Conservation (phyloP, 2,888 invertebrate species). For the Philereme transversata region DNA sequence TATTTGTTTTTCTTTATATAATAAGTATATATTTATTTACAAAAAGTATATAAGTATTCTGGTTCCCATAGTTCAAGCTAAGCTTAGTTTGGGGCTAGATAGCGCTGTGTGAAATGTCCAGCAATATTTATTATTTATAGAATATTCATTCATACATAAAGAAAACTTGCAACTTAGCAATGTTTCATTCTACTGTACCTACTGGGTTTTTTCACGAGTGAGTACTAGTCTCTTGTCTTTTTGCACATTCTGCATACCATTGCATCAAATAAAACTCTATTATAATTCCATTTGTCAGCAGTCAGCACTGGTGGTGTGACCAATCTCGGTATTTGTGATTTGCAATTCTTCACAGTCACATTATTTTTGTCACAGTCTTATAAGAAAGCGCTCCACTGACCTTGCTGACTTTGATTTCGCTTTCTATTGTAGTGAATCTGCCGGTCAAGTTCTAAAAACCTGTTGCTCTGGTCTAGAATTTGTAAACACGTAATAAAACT, state of each 20-base stretch:
- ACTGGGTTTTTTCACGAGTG: too few species aligned
- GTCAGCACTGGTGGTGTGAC: conserved; percentile 13
- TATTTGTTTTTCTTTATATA: too few species aligned
- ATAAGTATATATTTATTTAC: too few species aligned
- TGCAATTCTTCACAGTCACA: conserved; percentile 49
- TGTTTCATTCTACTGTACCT: too few species aligned
- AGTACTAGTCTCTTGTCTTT: neutral
- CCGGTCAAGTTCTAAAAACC: conserved; percentile 6
- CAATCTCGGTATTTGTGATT: conserved; percentile 22
- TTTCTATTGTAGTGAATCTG: conserved; percentile 53
- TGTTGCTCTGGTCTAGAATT: conserved; percentile 7
- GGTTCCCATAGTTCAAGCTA: too few species aligned
- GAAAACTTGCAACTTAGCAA: too few species aligned
- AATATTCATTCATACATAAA: too few species aligned
- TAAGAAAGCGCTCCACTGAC: conserved; percentile 57
- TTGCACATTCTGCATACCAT: conserved; percentile 19
- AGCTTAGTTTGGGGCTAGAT: too few species aligned
- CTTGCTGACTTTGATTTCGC: conserved; percentile 51
- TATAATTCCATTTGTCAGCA: conserved; percentile 26
- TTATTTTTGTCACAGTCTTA: conserved; percentile 41
- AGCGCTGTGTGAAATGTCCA: too few species aligned
- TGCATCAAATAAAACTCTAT: conserved; percentile 26
- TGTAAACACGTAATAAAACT: too few species aligned
- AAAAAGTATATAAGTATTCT: too few species aligned
- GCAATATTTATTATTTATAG: too few species aligned